Evolutionary conservation across 2,888 invertebrate species (phyloP), one percentile per base, ranked within the genome.

Genomic region (Drosophila colorata): DNA sequence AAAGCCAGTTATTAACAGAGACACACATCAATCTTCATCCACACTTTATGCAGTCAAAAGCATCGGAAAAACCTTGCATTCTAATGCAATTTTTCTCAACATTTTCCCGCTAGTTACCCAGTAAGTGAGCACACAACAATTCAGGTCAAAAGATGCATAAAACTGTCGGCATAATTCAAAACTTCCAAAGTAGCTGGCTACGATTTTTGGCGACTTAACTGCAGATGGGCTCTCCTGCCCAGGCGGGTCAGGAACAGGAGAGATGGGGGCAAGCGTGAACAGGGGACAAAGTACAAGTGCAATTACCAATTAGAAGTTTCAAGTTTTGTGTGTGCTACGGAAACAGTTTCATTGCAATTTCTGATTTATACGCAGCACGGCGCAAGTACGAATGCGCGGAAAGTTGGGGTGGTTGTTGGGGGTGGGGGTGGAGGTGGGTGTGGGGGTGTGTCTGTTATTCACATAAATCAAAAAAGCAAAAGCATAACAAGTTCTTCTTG

Each of bases 291-390:
- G 55, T 65, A 64, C 70, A 71, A 77, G 69, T 74, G 77, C 77
- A 87, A 87, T 88, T 86, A 83, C 83, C 88, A 85, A 86, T 88
- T 88, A 86, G 70, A 85, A 85, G 77, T 87, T 82, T 63, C 61
- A 53, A 55, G 66, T 71, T 65, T 57, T 72, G 52, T 60, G 57
- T 49, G 52, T 59, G 57, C 63, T 66, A 57, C 76, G 74, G 63
- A 77, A 83, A 74, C 64, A 74, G 73, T 83, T 78, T 87, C 73
- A 85, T 85, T 73, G 73, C 79, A 55, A 66, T 74, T 85, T 59
- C 53, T 86, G 86, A 85, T 87, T 85, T 87, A 85, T 87, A 47
- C 38, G 25, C 51, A 52, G 13, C n/a, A 56, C 59, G 43, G 18
- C 46, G n/a, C 13, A 28, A 28, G 9, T 28, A 13, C 33, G 11